Conservation (phyloP, 2,797 vertebrate species). For the Tauraco hartlaubi region DNA sequence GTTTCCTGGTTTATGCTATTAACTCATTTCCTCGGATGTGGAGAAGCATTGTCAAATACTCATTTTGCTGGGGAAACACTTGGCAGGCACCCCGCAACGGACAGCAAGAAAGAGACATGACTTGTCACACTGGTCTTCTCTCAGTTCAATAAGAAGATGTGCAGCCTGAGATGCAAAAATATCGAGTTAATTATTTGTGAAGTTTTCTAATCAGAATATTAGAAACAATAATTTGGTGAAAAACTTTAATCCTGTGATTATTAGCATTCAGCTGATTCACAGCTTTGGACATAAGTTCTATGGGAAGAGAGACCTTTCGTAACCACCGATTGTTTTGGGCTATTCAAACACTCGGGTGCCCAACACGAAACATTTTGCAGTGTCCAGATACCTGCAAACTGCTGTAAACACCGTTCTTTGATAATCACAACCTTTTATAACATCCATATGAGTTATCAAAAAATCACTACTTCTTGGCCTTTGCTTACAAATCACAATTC, state of each 20-base stretch:
- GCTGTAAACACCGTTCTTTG: background rate
- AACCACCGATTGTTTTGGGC: background rate
- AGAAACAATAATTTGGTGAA: background rate
- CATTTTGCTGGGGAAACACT: background rate
- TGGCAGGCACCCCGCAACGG: background rate
- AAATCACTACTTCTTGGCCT: background rate
- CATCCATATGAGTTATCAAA: background rate
- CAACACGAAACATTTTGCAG: background rate
- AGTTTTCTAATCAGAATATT: background rate
- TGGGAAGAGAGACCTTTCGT: background rate
- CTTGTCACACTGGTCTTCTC: background rate
- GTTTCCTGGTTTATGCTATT: background rate
- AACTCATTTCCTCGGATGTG: background rate
- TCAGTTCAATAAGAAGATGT: background rate
- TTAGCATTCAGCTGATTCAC: background rate
- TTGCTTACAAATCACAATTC: background rate
- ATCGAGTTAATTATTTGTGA: background rate
- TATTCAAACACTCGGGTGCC: background rate
- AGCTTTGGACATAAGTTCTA: background rate
- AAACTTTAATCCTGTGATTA: background rate
- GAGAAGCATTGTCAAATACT: conserved; percentile 1
- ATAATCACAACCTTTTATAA: background rate
- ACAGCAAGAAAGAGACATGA: background rate
- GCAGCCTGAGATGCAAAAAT: background rate
- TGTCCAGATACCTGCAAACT: background rate